These are phyloP conservation scores for Lathamus discolor DNA, from an alignment of 2,113 vertebrate genomes.

Conservation along the genomic window DNA sequence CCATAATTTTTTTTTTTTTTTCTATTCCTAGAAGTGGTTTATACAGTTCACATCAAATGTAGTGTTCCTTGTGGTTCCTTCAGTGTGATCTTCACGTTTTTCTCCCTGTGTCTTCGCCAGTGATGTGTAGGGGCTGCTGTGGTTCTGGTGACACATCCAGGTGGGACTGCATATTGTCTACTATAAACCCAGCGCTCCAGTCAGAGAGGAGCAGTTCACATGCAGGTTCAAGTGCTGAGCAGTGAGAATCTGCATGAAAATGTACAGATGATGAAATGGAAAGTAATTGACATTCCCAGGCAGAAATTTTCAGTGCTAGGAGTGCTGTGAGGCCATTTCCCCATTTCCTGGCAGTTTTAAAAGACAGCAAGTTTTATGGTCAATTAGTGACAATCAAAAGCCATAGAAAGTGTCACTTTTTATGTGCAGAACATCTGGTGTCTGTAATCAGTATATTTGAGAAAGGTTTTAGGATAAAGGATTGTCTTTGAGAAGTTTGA, in stretches of 20 bases:
- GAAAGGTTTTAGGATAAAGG: neutral
- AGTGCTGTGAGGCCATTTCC: neutral
- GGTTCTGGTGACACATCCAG: neutral
- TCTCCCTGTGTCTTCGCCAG: neutral
- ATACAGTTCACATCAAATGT: neutral
- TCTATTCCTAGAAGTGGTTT: neutral
- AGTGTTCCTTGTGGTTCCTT: neutral
- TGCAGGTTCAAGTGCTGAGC: neutral
- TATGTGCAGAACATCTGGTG: neutral
- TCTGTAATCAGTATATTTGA: neutral
- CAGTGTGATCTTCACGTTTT: neutral
- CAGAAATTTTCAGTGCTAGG: neutral
- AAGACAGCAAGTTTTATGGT: neutral
- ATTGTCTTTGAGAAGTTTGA: neutral
- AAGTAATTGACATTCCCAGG: neutral
- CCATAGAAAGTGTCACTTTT: neutral
- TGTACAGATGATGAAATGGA: neutral
- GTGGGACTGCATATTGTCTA: neutral
- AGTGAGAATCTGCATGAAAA: neutral
- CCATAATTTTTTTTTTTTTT: neutral
- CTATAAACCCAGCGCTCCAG: neutral
- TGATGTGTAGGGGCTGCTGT: neutral
- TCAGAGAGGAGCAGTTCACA: neutral
- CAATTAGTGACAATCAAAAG: slow-evolving; percentile 14
- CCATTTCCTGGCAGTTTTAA: neutral